Evolutionary conservation across 1,140 invertebrate species (phyloP).

Genomic region (Trichomalopsis sarcophagae): DNA sequence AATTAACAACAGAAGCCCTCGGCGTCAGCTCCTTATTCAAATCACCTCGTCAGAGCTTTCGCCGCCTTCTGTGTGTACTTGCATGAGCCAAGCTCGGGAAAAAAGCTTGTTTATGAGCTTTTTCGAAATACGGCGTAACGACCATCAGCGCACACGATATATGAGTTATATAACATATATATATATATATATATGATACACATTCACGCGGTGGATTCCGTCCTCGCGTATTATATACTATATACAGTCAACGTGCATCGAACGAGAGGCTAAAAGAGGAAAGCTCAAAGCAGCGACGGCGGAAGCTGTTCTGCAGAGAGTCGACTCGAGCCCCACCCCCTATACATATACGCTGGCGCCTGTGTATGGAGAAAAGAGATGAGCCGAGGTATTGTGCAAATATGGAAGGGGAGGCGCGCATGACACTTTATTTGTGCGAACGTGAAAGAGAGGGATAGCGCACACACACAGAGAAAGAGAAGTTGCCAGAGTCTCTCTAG

Average conservation of each 20-base stretch:
- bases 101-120: neutral
- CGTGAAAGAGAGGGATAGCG: neutral
- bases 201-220: no score
- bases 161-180: no score
- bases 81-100: neutral
- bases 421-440: constrained; percentile 11
- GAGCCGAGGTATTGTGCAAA: constrained; percentile 10
- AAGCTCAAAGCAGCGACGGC: neutral
- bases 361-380: neutral
- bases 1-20: constrained; percentile 46
- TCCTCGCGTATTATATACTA: no score
- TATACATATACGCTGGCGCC: neutral
- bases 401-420: neutral
- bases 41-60: constrained; percentile 15
- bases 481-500: neutral
- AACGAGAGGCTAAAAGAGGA: neutral
- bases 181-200: no score
- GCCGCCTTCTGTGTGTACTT: no score
- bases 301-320: neutral
- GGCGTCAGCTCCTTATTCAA: constrained; percentile 21
- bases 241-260: no score
- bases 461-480: neutral
- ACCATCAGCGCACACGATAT: neutral
- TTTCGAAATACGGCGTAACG: neutral
- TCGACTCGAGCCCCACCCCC: neutral